These are phyloP conservation scores for Nyctereutes procyonoides DNA, from an alignment of 2,113 vertebrate species.

Conservation along the genomic window DNA sequence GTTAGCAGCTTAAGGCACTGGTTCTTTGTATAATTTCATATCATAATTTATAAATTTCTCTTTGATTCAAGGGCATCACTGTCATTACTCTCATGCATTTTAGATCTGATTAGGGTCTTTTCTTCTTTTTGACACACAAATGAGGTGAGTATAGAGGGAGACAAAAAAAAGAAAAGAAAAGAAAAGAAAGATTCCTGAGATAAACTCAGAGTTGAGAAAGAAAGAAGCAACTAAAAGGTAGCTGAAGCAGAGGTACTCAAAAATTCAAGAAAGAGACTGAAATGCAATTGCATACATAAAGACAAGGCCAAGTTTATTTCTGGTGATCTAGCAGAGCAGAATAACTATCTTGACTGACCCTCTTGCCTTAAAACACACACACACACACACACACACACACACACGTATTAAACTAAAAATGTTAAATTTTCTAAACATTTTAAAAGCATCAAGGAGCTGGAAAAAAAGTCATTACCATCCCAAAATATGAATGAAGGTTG, in stretches of 20 bases:
- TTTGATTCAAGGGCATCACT: conserved; percentile 35
- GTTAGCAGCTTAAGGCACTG: background rate
- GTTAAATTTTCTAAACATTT: background rate
- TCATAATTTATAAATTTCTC: conserved; percentile 47
- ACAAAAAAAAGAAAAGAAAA: background rate
- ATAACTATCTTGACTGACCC: background rate
- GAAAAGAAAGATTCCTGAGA: background rate
- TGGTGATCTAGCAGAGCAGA: background rate
- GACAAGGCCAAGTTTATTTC: conserved; percentile 11
- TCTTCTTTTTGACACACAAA: conserved; percentile 23
- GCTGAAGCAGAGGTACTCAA: background rate
- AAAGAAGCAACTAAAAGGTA: conserved; percentile 41
- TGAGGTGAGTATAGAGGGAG: background rate
- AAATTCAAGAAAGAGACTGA: background rate
- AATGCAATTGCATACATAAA: conserved; percentile 17
- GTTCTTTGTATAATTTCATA: conserved; percentile 24
- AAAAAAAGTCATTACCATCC: background rate
- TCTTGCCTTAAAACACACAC: background rate
- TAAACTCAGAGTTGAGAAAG: background rate
- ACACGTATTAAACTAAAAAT: background rate
- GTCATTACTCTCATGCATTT: conserved; percentile 6
- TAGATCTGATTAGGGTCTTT: conserved; percentile 9
- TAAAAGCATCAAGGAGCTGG: background rate
- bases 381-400: background rate
- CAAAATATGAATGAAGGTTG: conserved; percentile 9